Evolutionary conservation across 2,888 invertebrate genomes (phyloP).

Genomic region (Caenorhabditis macrosperma): DNA sequence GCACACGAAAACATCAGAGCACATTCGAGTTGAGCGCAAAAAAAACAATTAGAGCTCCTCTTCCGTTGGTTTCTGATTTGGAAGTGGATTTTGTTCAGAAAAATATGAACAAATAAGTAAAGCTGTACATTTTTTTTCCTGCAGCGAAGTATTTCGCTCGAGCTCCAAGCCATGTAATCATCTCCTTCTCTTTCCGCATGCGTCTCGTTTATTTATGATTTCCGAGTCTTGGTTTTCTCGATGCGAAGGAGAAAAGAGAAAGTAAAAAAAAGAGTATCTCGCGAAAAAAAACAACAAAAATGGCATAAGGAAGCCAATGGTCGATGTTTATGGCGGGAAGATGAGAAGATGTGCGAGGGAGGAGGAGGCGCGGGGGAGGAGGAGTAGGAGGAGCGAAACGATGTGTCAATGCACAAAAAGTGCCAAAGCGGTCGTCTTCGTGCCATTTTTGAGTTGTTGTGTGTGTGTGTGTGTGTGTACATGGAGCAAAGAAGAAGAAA

Average conservation of each 20-base stretch:
- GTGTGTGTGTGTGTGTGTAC: background rate
- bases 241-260: background rate
- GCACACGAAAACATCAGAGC: background rate
- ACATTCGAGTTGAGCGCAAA: background rate
- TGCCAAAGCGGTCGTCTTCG: background rate
- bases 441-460: slow-evolving; percentile 33
- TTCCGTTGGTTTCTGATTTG: too few relatives aligned
- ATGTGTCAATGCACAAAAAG: slow-evolving; percentile 19
- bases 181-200: background rate
- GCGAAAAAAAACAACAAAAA: slow-evolving; percentile 13
- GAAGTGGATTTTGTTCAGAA: too few relatives aligned
- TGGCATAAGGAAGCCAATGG: background rate
- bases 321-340: background rate
- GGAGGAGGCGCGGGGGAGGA: background rate
- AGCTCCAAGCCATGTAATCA: slow-evolving; percentile 17
- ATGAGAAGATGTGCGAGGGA: background rate
- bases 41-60: background rate
- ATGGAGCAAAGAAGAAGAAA: background rate
- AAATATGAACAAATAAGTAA: too few relatives aligned
- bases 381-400: slow-evolving; percentile 10
- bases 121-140: too few relatives aligned
- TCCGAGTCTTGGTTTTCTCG: background rate
- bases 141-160: too few relatives aligned
- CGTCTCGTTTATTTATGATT: slow-evolving; percentile 25
- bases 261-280: background rate